Evolutionary conservation across 2,797 vertebrate species (phyloP), one percentile per base, ranked within the genome.

Genomic region (Oreortyx pictus): DNA sequence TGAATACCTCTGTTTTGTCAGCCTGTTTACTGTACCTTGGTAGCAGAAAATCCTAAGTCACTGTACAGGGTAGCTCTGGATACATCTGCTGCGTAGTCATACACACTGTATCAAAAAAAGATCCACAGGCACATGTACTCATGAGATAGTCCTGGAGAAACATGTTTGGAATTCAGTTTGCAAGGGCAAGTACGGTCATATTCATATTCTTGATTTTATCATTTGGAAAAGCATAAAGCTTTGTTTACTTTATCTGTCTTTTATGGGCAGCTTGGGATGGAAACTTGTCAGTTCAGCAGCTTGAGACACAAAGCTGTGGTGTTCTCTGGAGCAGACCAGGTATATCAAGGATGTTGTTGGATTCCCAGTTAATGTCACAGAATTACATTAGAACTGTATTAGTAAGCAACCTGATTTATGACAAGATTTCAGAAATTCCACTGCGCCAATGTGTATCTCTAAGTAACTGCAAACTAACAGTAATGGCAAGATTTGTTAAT

Each of bases 111-210:
- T 22, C 25, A 59, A 54, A 29, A 24, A 9, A 43, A 37, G 44
- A 41, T n/a, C 31, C 1, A 0, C 17, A 52, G 44, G 39, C 17
- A 59, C 8, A 20, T 4, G 0, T 39, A n/a, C 4, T 39, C 22
- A 8, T 24, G 29, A 62, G 27, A 44, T 9, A 25, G 27, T 19
- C 56, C 72, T 31, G 47, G 22, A 44, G 11, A 56, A 14, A 12
- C 61, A 12, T 6, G 20, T 62, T 31, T 64, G 60, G 29, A 7
- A 74, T 75, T 60, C 13, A 18, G 5, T 60, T 74, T 87, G 9
- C 20, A 14, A 14, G 23, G 62, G 14, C 39, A 44, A 65, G 12
- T 50, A 29, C n/a, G 29, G 8, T 27, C 24, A 50, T 9, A 39
- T 19, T 29, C 68, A 11, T 23, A 19, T 14, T 14, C 6, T 82